phyloP scores from a whole-genome alignment of 2,797 vertebrate species.

The Chromobotia macracanthus region DNA sequence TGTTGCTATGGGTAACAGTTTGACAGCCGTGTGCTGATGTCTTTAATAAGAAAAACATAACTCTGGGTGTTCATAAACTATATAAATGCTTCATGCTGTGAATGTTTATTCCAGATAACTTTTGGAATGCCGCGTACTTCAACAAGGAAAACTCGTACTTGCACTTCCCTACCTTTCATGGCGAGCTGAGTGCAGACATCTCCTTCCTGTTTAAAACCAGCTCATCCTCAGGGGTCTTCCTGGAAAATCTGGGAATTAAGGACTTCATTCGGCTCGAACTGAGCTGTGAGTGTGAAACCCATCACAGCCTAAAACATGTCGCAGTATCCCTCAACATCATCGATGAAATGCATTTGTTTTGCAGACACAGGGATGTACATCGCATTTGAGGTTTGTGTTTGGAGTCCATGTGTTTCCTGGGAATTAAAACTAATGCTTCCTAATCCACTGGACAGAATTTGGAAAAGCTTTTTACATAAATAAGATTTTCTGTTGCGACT shows the following conservation, averaged over 20 bases:
- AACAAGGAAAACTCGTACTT: constrained; percentile 90
- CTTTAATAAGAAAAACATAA: background rate
- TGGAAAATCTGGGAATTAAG: constrained; percentile 94
- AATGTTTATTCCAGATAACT: constrained; percentile 70
- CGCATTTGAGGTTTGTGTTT: background rate
- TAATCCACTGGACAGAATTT: too few species aligned
- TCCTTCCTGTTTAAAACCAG: constrained; percentile 95
- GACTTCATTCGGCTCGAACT: constrained; percentile 94
- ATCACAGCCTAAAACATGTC: background rate
- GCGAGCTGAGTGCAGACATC: constrained; percentile 90
- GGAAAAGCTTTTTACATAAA: too few species aligned
- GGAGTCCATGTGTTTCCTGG: background rate
- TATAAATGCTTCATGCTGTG: background rate
- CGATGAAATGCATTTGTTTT: too few species aligned
- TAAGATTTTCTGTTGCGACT: too few species aligned
- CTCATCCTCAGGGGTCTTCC: constrained; percentile 88
- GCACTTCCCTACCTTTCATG: constrained; percentile 93
- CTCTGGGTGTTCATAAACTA: too few species aligned
- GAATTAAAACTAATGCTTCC: too few species aligned
- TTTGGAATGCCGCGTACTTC: constrained; percentile 94
- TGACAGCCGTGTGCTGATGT: background rate
- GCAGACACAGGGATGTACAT: too few species aligned
- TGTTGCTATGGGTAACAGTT: background rate
- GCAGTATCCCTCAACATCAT: too few species aligned
- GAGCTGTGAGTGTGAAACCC: constrained; percentile 82